phyloP scores from a whole-genome alignment of 64 coral and sea anemone species.

The Montipora foliosa region DNA sequence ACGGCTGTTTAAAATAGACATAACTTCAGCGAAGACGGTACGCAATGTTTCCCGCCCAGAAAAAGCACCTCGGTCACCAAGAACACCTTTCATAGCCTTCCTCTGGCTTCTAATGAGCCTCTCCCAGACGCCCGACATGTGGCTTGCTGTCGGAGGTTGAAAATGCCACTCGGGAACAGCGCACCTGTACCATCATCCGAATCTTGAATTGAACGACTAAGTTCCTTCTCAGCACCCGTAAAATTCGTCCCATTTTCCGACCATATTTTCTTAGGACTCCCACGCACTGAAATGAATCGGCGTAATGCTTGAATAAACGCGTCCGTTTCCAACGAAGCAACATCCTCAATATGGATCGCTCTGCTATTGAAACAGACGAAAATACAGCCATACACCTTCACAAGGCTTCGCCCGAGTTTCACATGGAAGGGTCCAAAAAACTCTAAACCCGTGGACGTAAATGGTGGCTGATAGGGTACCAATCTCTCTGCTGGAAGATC shows the following conservation, averaged over 20 bases:
- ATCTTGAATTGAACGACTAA: slow-evolving; percentile 4
- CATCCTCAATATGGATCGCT: slow-evolving; percentile 53
- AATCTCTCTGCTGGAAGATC: slow-evolving; percentile 45
- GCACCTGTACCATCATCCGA: not conserved
- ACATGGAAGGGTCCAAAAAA: slow-evolving; percentile 60
- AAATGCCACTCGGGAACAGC: slow-evolving; percentile 32
- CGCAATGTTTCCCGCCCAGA: slow-evolving; percentile 38
- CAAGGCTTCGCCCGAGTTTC: not conserved
- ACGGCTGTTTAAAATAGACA: slow-evolving; percentile 52
- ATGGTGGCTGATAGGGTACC: slow-evolving; percentile 50
- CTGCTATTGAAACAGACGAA: slow-evolving; percentile 57
- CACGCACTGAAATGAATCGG: slow-evolving; percentile 33
- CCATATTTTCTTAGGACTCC: slow-evolving; percentile 34
- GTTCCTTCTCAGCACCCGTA: slow-evolving; percentile 28
- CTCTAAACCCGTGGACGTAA: slow-evolving; percentile 52
- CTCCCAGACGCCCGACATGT: slow-evolving; percentile 73
- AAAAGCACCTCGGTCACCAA: slow-evolving; percentile 31
- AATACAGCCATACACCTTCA: slow-evolving; percentile 54
- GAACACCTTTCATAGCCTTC: slow-evolving; percentile 38
- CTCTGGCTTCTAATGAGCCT: slow-evolving; percentile 58
- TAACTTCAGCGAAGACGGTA: slow-evolving; percentile 72
- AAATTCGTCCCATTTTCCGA: slow-evolving; percentile 52
- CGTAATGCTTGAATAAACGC: slow-evolving; percentile 30
- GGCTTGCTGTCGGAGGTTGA: slow-evolving; percentile 62
- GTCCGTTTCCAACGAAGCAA: slow-evolving; percentile 44